phyloP scores from a whole-genome alignment of 2,797 vertebrate species.

The Artibeus jamaicensis region DNA sequence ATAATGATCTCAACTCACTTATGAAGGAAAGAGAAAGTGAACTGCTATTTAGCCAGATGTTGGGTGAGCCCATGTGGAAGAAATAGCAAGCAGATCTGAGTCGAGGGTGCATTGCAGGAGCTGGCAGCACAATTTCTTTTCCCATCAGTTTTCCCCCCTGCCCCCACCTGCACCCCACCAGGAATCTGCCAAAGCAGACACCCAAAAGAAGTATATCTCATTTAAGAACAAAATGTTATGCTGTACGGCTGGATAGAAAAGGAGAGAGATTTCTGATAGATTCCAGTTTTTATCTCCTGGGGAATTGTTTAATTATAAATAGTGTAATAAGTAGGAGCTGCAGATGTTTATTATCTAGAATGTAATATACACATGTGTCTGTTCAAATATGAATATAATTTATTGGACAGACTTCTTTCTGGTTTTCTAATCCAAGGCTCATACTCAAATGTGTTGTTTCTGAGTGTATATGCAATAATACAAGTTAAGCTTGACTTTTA shows the following conservation, averaged over 20 bases:
- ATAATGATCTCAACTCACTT: slow-evolving; percentile 58
- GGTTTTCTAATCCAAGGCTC: slow-evolving; percentile 50
- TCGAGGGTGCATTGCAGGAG: background rate
- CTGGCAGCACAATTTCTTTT: slow-evolving; percentile 55
- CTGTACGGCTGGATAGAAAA: background rate
- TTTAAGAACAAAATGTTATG: background rate
- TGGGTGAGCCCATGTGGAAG: slow-evolving; percentile 34
- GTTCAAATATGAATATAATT: background rate
- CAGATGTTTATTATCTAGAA: slow-evolving; percentile 22
- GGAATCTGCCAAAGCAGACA: background rate
- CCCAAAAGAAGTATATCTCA: slow-evolving; percentile 26
- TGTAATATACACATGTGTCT: background rate
- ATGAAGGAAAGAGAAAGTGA: background rate
- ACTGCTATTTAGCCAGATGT: background rate
- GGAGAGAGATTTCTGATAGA: background rate
- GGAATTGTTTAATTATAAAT: background rate
- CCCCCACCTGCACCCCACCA: background rate
- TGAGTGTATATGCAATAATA: background rate
- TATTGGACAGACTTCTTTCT: background rate
- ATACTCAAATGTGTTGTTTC: background rate
- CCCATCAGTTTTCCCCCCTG: background rate
- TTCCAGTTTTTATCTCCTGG: background rate
- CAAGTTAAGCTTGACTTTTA: background rate
- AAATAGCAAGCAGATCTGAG: slow-evolving; percentile 51
- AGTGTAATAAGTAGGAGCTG: background rate